These are phyloP conservation scores for Argynnis bischoffii DNA, from an alignment of 2,888 invertebrate genomes.

Conservation along the genomic window DNA sequence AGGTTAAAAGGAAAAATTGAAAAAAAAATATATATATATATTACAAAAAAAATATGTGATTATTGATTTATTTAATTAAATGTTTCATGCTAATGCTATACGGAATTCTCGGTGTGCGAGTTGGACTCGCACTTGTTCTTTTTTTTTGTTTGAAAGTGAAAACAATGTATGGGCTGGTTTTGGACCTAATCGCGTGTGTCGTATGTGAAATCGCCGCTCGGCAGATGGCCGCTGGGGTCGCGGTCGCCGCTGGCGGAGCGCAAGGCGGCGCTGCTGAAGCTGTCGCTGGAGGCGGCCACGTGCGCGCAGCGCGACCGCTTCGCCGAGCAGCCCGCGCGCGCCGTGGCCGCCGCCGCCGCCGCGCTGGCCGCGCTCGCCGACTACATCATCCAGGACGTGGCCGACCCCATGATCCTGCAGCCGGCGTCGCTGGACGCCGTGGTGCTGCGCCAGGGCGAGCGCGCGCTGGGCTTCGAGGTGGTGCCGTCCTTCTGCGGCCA, in stretches of 20 bases:
- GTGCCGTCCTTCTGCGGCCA: conserved; percentile 91
- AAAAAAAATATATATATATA: no score
- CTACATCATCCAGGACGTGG: conserved; percentile 90
- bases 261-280: conserved; percentile 86
- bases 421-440: conserved; percentile 95
- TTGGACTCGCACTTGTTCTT: no score
- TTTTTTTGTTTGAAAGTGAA: no score
- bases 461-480: conserved; percentile 95
- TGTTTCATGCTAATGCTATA: no score
- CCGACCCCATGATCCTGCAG: conserved; percentile 95
- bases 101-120: no score
- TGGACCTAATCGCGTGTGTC: no score
- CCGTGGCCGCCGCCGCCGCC: conserved; percentile 87
- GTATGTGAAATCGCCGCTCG: background rate
- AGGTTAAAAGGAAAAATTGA: no score
- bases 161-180: no score
- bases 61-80: no score
- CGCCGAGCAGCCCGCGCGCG: conserved; percentile 92
- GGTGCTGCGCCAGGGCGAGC: conserved; percentile 91
- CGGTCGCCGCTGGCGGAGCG: conserved; percentile 55
- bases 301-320: conserved; percentile 95
- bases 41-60: no score
- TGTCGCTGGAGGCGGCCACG: conserved; percentile 93
- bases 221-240: conserved; percentile 46
- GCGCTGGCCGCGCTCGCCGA: conserved; percentile 91